Conservation (phyloP, 2,888 invertebrate species). For the Calliphora vomitoria region DNA sequence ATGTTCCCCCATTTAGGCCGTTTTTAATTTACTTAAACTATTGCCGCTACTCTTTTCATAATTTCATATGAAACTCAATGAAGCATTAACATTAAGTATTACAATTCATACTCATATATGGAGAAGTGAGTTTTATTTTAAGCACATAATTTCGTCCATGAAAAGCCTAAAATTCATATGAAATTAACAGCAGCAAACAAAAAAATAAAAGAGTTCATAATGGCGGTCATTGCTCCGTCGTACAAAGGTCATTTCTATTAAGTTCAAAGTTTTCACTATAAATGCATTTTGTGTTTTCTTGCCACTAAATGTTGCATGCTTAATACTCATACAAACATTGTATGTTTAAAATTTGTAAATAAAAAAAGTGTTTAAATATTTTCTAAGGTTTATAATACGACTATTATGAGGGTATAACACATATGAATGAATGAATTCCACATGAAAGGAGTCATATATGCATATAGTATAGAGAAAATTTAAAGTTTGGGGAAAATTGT, state of each 20-base stretch:
- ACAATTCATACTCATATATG: constrained; percentile 4
- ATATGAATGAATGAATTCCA: constrained; percentile 1
- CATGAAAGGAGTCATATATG: constrained; percentile 16
- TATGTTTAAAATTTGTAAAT: not conserved
- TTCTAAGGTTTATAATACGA: constrained; percentile 22
- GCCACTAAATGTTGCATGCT: constrained; percentile 67
- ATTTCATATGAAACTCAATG: no score
- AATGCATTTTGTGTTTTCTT: constrained; percentile 43
- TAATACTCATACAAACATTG: constrained; percentile 40
- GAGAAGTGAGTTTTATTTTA: not conserved
- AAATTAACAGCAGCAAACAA: constrained; percentile 24
- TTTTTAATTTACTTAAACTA: no score
- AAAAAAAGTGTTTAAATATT: constrained; percentile 24
- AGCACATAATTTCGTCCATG: constrained; percentile 8
- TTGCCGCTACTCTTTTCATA: no score
- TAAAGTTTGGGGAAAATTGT: not conserved
- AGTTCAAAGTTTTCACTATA: constrained; percentile 64
- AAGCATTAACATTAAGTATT: constrained; percentile 37
- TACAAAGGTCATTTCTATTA: constrained; percentile 63
- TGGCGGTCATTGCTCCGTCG: constrained; percentile 47
- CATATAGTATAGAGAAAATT: not conserved
- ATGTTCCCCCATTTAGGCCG: no score
- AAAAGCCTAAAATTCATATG: constrained; percentile 33
- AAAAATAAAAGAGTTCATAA: constrained; percentile 45
- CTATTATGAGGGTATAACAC: constrained; percentile 26